Base-by-base conservation (phyloP, 2,113 vertebrate genomes). In the Nothoprocta perdicaria region DNA sequence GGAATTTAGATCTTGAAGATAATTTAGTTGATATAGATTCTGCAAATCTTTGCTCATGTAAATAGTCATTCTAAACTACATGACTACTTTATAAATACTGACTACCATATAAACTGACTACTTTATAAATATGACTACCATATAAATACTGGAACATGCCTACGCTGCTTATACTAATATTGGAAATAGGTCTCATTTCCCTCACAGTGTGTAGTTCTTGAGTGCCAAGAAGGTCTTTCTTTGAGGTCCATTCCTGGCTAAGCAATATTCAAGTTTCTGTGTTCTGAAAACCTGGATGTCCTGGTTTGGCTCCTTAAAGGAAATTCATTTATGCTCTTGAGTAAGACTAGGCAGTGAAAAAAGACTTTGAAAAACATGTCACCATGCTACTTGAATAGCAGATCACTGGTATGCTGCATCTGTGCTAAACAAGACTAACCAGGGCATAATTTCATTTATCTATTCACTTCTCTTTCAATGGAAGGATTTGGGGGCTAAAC, bases 1-100 rank as follows among this genome's bases (percentile, higher is more conserved):
- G 7, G 88, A 95, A 95, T 88, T 81, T 78, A 78, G 48, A 87
- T 84, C 91, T 96, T 87, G 50, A 88, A 35, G 75, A 71, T 38
- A 43, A 66, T 89, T 80, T 52, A 57, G 77, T 63, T 78, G 86
- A 71, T 92, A 80, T 80, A 78, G 43, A 55, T 72, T 90, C 84
- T 88, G 61, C 65, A 77, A 85, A 87, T 58, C 75, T 95, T 72
- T 90, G 19, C 4, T 77, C 2, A 2, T 53, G 14, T 71, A 90
- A 90, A 62, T 58, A 82, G 50, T 84, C 33, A 75, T 27, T 80
- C 60, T 84, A 80, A 85, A 74, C 84, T 50, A 45, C 31, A 40
- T 80, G 67, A 48, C 40, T 84, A 9, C 60, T 71, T 82, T n/a
- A n/a, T n/a, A n/a, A n/a, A n/a, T n/a, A n/a, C n/a, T n/a, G n/a